phyloP scores from a whole-genome alignment of 1,140 invertebrate species.

The Drosophila repletoides region DNA sequence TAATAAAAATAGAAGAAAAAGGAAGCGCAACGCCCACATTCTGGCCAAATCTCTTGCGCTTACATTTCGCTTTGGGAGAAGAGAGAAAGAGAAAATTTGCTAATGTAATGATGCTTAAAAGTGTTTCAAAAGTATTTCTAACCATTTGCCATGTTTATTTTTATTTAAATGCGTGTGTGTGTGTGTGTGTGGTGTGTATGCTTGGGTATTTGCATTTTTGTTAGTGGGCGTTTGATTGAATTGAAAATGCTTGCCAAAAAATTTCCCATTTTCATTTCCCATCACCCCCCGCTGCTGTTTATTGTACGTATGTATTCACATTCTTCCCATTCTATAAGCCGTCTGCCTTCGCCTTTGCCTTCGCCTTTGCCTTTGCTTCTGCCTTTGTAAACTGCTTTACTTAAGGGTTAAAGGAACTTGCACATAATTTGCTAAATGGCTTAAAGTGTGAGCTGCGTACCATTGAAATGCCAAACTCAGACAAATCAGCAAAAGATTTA shows the following conservation, averaged over 20 bases:
- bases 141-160: conserved; percentile 72
- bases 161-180: conserved; percentile 64
- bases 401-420: conserved; percentile 59
- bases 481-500: conserved; percentile 30
- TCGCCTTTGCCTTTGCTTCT: conserved; percentile 6
- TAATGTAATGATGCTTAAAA: conserved; percentile 80
- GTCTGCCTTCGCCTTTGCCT: neutral
- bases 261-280: conserved; percentile 31
- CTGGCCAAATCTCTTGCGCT: conserved; percentile 27
- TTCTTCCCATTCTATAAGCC: neutral
- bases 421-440: conserved; percentile 77
- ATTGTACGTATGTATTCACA: no score
- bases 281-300: neutral
- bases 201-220: conserved; percentile 45
- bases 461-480: conserved; percentile 35
- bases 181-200: conserved; percentile 6
- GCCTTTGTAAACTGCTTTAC: conserved; percentile 29
- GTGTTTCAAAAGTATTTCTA: conserved; percentile 74
- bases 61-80: conserved; percentile 25
- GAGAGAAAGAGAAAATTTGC: conserved; percentile 60
- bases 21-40: conserved; percentile 25
- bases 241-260: conserved; percentile 76
- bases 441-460: conserved; percentile 44
- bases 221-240: conserved; percentile 73
- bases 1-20: conserved; percentile 26